Percentiles rank a stretch among this genome's conserved stretches.
phyloP scores from a whole-genome alignment of 1,140 invertebrate genomes.

The Probaryconus sp. region DNA sequence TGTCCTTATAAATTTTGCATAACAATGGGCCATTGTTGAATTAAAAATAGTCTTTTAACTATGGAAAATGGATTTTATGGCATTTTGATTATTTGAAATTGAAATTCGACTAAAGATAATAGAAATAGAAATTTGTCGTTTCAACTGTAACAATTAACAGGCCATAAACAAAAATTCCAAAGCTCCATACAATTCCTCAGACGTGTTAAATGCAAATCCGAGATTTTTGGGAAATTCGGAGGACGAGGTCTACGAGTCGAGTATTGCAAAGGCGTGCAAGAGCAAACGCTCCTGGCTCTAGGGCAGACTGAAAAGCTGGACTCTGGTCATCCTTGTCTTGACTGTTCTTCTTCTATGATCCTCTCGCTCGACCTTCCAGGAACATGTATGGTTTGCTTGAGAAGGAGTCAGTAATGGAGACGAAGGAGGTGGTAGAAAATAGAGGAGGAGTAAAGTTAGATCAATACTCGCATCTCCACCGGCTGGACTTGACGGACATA shows the following conservation, averaged over 20 bases:
- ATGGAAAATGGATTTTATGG: too few species aligned
- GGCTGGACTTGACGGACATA: slow-evolving; percentile 78
- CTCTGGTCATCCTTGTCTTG: slow-evolving; percentile 65
- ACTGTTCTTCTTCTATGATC: slow-evolving; percentile 28
- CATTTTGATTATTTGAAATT: too few species aligned
- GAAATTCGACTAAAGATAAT: too few species aligned
- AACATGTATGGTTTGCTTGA: slow-evolving; percentile 71
- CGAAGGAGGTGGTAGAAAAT: slow-evolving; percentile 67
- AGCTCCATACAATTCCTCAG: slow-evolving; percentile 14
- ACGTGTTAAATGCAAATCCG: slow-evolving; percentile 50
- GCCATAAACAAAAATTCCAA: slow-evolving; percentile 15
- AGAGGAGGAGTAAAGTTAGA: slow-evolving; percentile 74
- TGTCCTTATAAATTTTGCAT: too few species aligned
- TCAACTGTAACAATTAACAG: slow-evolving; percentile 1
- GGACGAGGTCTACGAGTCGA: slow-evolving; percentile 42
- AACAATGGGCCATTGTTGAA: too few species aligned
- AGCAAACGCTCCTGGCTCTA: slow-evolving; percentile 70
- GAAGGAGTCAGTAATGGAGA: slow-evolving; percentile 67
- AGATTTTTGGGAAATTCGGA: slow-evolving; percentile 42
- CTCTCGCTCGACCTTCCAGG: slow-evolving; percentile 65
- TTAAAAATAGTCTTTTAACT: too few species aligned
- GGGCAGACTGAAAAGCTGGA: slow-evolving; percentile 71
- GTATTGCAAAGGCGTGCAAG: slow-evolving; percentile 62
- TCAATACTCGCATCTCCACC: slow-evolving; percentile 78
- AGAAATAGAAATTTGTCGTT: too few species aligned